Base-by-base conservation (phyloP, 2,888 invertebrate species). In the Plebejus argus region DNA sequence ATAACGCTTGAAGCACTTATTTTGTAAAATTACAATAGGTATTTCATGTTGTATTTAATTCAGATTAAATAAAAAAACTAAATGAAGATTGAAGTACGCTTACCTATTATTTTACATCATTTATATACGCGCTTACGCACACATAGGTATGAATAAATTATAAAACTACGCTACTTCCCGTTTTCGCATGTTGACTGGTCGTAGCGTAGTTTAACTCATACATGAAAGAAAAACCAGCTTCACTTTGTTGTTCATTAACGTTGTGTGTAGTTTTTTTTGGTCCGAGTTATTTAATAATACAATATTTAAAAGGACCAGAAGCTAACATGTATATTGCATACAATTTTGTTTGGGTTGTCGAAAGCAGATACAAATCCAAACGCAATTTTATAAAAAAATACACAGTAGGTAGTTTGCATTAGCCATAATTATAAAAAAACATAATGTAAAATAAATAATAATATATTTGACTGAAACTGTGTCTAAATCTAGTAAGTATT, bases 401-500 rank as follows among this genome's bases (percentile, higher is more conserved):
- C 28, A 5, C 5, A 4, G 4, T 66, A 28, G 3, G 1, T 56
- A 1, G 2, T 20, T 23, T 66, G 28, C 4, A 6, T 66, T 28
- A 33, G 28, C 7, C 15, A 66, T 74, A 49, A 49, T 15, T 74
- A 6, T 45, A 12, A 18, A 28, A 49, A 18, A 4, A 18, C 15
- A 28, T 6, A 49, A 74, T 7, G 10, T 39, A 23, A 6, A 35
- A n/a, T 72, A 28, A 2, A 28, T n/a, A n/a, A n/a, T n/a, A n/a
- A n/a, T n/a, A 6, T 49, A 49, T 72, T 72, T 49, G 53, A 53
- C 49, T 49, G 28, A 74, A 53, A 53, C 15, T 15, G n/a, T 53
- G 6, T 49, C 45, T 20, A 23, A 74, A 49, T 49, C 74, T 74
- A 74, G 66, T 33, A 66, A 66, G 66, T 18, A 66, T 66, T 15